Conservation (phyloP, 2,797 vertebrate genomes). For the Rallus crepitans region DNA sequence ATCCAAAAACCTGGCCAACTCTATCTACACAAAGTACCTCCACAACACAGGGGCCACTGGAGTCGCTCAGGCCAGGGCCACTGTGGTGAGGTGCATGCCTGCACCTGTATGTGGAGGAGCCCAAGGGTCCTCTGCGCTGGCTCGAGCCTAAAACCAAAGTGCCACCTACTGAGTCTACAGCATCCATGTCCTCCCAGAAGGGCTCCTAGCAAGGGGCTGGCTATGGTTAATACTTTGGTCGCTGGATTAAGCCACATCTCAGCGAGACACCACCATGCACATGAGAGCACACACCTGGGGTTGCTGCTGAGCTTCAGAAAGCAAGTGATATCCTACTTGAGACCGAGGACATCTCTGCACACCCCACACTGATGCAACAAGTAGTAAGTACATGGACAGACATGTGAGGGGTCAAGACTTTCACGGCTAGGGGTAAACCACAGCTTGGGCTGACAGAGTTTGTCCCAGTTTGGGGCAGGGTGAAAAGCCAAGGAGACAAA, state of each 20-base stretch:
- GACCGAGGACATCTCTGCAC: neutral
- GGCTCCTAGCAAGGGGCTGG: neutral
- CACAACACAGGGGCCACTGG: rapidly evolving
- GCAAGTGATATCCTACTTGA: neutral
- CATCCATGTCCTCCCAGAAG: neutral
- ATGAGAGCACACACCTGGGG: rapidly evolving
- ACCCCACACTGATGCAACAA: rapidly evolving
- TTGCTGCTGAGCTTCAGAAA: neutral
- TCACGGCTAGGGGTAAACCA: neutral
- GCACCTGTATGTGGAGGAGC: neutral
- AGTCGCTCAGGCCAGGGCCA: neutral
- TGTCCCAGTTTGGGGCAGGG: neutral
- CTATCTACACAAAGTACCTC: rapidly evolving
- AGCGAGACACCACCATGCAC: rapidly evolving
- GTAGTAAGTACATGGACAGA: neutral
- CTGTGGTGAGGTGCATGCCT: rapidly evolving
- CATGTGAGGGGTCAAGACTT: neutral
- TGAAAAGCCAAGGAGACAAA: neutral
- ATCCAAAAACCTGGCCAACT: neutral
- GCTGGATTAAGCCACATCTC: neutral
- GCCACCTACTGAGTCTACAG: neutral
- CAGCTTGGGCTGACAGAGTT: neutral
- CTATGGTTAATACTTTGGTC: neutral
- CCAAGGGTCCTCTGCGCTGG: neutral
- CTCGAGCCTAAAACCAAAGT: constrained; percentile 11